A percentile compares a stretch with the other conserved stretches of the same genome.
Conservation (phyloP, 2,113 vertebrate genomes). For the Marcusenius ussheri region DNA sequence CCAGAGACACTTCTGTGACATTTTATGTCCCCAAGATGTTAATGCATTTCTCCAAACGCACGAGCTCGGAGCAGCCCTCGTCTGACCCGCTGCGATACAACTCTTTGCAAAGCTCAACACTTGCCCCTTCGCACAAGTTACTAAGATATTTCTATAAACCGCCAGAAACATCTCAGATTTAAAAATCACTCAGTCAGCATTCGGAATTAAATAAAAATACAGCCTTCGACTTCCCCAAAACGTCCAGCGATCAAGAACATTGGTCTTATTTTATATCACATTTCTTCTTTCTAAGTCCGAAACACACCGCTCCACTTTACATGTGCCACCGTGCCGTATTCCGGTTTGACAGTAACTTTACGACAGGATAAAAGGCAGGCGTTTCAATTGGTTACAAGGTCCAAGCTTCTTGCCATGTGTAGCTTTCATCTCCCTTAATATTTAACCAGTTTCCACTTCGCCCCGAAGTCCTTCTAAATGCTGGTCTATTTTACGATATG, state of each 20-base stretch:
- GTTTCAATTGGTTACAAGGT: neutral
- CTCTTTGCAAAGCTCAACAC: constrained; percentile 17
- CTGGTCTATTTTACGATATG: neutral
- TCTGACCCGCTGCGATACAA: neutral
- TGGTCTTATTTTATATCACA: neutral
- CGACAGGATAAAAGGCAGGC: constrained; percentile 26
- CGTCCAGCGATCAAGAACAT: neutral
- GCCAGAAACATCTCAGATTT: constrained; percentile 33
- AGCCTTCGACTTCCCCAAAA: neutral
- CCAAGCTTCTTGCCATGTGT: neutral
- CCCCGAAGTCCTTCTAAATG: neutral
- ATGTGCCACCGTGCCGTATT: constrained; percentile 56
- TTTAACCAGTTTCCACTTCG: neutral
- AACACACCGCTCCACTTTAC: neutral
- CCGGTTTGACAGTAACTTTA: constrained; percentile 13
- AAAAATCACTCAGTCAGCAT: neutral
- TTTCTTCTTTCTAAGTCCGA: neutral
- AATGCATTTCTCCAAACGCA: constrained; percentile 4
- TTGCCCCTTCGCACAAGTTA: constrained; percentile 35
- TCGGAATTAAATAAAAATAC: neutral
- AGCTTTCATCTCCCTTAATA: neutral
- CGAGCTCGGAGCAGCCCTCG: neutral
- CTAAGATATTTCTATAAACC: constrained; percentile 28
- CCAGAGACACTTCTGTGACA: neutral
- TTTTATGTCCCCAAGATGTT: constrained; percentile 4